A percentile compares a stretch with the other conserved stretches of the same genome.
Evolutionary conservation across 2,113 vertebrate genomes (phyloP).

Genomic region (Anarhynchus alexandrinus): DNA sequence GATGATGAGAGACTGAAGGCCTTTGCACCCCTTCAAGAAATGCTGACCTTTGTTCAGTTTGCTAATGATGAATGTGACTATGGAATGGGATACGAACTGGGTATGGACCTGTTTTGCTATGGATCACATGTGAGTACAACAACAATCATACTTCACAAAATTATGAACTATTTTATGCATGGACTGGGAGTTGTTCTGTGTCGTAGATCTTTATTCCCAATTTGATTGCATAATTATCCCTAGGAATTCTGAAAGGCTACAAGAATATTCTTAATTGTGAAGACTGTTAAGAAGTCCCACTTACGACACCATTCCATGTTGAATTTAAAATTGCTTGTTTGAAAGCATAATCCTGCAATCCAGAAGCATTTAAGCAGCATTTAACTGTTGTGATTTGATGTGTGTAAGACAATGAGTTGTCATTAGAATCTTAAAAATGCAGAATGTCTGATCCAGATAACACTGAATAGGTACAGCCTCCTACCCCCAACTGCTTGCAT

Average conservation of each 20-base stretch:
- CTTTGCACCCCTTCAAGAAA: slow-evolving; percentile 93
- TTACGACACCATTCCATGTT: rapidly evolving
- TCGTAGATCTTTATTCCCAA: neutral
- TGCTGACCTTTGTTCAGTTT: slow-evolving; percentile 95
- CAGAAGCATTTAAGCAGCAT: neutral
- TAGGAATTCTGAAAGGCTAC: neutral
- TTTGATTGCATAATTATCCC: neutral
- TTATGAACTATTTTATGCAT: rapidly evolving
- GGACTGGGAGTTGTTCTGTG: neutral
- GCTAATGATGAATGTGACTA: slow-evolving; percentile 99
- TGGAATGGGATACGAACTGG: slow-evolving; percentile 95
- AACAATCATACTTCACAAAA: neutral
- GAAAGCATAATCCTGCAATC: neutral
- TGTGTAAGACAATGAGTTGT: neutral
- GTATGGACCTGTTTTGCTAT: slow-evolving; percentile 92
- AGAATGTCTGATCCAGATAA: neutral
- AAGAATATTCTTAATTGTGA: neutral
- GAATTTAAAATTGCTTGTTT: neutral
- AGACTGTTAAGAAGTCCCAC: neutral
- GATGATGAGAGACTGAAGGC: slow-evolving; percentile 90
- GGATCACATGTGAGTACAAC: slow-evolving; percentile 89
- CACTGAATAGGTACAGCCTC: neutral
- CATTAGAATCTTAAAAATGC: neutral
- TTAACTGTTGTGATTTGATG: neutral
- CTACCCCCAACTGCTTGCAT: neutral